Evolutionary conservation across 2,113 vertebrate species (phyloP).

Genomic region (Aegotheles bennettii): DNA sequence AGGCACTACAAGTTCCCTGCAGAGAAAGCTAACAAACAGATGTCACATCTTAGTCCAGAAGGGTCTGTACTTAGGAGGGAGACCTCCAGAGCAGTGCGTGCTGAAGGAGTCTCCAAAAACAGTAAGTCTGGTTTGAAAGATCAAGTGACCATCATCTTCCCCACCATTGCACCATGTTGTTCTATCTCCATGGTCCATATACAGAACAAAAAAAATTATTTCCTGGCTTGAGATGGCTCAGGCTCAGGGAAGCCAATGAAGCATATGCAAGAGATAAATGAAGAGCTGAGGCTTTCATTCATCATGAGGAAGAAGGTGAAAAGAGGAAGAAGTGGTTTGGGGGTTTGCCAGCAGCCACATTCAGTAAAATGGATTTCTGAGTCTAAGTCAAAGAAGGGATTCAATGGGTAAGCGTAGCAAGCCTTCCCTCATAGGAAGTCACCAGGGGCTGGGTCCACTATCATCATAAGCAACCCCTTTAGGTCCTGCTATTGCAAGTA

Average conservation of each 20-base stretch:
- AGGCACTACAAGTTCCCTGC: background rate
- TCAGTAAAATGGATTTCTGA: background rate
- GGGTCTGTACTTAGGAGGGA: background rate
- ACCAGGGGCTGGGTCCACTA: background rate
- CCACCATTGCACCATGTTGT: background rate
- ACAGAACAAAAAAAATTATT: background rate
- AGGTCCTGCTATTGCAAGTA: background rate
- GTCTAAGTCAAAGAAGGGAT: background rate
- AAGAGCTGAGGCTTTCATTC: background rate
- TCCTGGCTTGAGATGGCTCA: background rate
- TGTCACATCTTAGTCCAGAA: background rate
- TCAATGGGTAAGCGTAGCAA: background rate
- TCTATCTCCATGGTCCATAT: background rate
- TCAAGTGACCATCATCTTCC: background rate
- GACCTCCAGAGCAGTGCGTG: background rate
- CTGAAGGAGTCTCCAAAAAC: background rate
- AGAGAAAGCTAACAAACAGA: background rate
- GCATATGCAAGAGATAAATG: background rate
- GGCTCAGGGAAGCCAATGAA: background rate
- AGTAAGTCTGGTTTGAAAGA: background rate
- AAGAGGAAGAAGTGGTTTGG: background rate
- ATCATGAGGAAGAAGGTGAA: background rate
- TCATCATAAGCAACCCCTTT: background rate
- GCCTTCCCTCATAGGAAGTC: background rate
- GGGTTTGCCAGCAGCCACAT: background rate